Conservation (phyloP, 2,797 vertebrate species). For the Artibeus lituratus region DNA sequence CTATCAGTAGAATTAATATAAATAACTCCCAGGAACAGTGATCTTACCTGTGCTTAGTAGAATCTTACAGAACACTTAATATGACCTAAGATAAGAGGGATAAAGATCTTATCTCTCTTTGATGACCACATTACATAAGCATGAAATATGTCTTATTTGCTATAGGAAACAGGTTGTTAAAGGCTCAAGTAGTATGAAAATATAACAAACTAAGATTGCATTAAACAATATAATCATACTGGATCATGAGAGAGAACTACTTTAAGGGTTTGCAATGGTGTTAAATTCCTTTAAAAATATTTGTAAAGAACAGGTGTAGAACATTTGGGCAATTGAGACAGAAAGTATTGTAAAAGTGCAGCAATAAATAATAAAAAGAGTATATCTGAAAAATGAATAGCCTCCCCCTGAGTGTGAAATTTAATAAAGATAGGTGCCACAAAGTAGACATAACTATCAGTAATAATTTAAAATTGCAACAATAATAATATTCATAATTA, state of each 20-base stretch:
- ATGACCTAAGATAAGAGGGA: constrained; percentile 38
- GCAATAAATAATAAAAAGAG: constrained; percentile 70
- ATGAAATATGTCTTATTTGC: constrained; percentile 45
- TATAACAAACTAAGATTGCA: background rate
- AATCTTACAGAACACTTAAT: constrained; percentile 24
- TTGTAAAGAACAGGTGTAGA: constrained; percentile 59
- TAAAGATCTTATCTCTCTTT: constrained; percentile 4
- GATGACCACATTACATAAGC: background rate
- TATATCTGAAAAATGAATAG: constrained; percentile 63
- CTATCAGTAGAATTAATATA: background rate
- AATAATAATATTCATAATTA: constrained; percentile 64
- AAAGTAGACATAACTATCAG: constrained; percentile 55
- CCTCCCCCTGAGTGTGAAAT: constrained; percentile 11
- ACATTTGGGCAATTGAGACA: constrained; percentile 49
- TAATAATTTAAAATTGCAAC: constrained; percentile 69
- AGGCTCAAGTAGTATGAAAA: constrained; percentile 28
- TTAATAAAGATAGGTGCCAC: constrained; percentile 70
- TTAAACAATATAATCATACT: background rate
- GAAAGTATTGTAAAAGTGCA: background rate
- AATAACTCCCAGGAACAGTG: background rate
- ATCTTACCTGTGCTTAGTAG: background rate
- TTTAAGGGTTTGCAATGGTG: background rate
- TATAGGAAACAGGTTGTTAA: background rate
- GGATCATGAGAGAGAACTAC: constrained; percentile 37
- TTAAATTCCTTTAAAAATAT: constrained; percentile 39